A percentile compares a stretch with the other conserved stretches of the same genome.
phyloP scores from a whole-genome alignment of 2,113 vertebrate species.

The Chionodraco myersi region DNA sequence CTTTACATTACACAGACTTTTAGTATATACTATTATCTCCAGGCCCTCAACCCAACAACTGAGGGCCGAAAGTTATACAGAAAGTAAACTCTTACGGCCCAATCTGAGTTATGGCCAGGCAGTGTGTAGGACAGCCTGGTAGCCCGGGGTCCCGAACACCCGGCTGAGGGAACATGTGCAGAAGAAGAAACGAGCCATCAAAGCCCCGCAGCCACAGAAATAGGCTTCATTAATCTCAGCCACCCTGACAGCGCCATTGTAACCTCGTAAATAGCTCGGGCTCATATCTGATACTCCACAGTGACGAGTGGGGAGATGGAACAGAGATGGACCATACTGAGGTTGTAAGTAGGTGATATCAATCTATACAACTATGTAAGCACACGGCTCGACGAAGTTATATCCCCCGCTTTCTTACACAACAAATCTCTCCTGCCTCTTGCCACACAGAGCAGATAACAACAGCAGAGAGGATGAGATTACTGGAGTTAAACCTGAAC shows the following conservation, averaged over 20 bases:
- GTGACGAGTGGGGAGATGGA: slow-evolving; percentile 65
- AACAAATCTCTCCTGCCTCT: slow-evolving; percentile 39
- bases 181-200: slow-evolving; percentile 24
- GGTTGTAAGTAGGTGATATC: slow-evolving; percentile 48
- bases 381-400: slow-evolving; percentile 16
- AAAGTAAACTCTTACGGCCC: neutral
- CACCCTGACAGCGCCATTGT: slow-evolving; percentile 78
- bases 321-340: slow-evolving; percentile 57
- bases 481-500: slow-evolving; percentile 37
- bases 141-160: slow-evolving; percentile 38
- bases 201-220: slow-evolving; percentile 52
- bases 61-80: slow-evolving; percentile 3
- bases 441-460: slow-evolving; percentile 36
- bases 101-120: slow-evolving; percentile 7
- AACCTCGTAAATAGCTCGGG: slow-evolving; percentile 72
- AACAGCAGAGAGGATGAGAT: slow-evolving; percentile 48
- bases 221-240: slow-evolving; percentile 74
- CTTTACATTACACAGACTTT: too few species aligned
- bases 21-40: too few species aligned
- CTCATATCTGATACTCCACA: slow-evolving; percentile 72
- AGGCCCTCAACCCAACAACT: neutral
- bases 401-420: slow-evolving; percentile 33
- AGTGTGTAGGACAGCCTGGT: slow-evolving; percentile 16
- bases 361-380: slow-evolving; percentile 54
- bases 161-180: slow-evolving; percentile 46